Conservation (phyloP, 2,797 vertebrate species). For the Pipistrellus pipistrellus region DNA sequence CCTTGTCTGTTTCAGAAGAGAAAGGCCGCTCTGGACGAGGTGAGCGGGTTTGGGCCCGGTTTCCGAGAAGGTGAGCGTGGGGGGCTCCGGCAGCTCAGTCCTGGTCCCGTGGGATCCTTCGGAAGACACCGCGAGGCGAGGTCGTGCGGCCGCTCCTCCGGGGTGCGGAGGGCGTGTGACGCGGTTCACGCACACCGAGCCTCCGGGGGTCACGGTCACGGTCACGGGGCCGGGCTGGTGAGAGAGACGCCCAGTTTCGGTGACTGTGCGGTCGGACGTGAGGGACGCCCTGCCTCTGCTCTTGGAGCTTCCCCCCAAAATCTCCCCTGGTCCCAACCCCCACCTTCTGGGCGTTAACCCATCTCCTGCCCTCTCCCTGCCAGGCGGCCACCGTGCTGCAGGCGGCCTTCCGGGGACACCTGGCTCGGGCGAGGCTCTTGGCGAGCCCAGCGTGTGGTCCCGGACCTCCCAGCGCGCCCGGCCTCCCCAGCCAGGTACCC, state of each 20-base stretch:
- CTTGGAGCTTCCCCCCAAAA: not conserved
- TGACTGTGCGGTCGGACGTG: too few relatives aligned
- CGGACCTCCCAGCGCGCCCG: not conserved
- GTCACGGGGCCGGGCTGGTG: not conserved
- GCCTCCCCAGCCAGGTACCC: constrained; percentile 87
- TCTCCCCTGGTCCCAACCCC: not conserved
- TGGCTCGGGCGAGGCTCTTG: constrained; percentile 87
- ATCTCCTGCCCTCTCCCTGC: constrained; percentile 7
- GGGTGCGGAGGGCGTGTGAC: too few relatives aligned
- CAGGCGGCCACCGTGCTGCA: constrained; percentile 91
- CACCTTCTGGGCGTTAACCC: not conserved
- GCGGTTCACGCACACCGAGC: too few relatives aligned
- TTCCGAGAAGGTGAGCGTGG: not conserved
- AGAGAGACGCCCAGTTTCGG: not conserved
- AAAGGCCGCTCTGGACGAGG: constrained; percentile 83
- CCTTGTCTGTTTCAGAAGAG: constrained; percentile 85
- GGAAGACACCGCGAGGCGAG: too few relatives aligned
- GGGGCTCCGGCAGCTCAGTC: not conserved
- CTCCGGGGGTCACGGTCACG: too few relatives aligned
- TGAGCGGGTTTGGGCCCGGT: constrained; percentile 75
- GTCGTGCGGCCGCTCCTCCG: too few relatives aligned
- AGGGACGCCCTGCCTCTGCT: not conserved
- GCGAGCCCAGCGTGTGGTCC: not conserved
- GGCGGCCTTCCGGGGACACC: constrained; percentile 92
- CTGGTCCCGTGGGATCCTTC: too few relatives aligned